phyloP scores from a whole-genome alignment of 2,888 invertebrate genomes.

The Auanema sp. region DNA sequence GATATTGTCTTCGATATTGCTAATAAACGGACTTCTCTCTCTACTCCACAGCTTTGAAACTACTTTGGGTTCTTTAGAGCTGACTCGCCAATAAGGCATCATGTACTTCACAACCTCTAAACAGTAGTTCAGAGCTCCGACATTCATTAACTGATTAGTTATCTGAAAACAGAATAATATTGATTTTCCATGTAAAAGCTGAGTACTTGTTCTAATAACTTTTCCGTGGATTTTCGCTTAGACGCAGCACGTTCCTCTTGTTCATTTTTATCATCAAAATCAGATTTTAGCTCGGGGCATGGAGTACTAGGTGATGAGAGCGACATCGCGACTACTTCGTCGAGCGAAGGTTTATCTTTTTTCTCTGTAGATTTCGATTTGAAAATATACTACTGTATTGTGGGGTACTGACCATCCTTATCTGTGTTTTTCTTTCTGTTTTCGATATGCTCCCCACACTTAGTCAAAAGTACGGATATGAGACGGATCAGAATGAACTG shows the following conservation, averaged over 20 bases:
- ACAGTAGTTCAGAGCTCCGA: constrained; percentile 5
- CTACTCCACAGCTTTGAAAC: not conserved
- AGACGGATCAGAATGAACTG: constrained; percentile 19
- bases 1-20: not conserved
- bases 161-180: not conserved
- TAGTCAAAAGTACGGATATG: constrained; percentile 15
- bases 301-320: not conserved
- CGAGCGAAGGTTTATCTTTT: constrained; percentile 5
- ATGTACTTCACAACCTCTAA: constrained; percentile 1
- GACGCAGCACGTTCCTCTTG: not conserved
- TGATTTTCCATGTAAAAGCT: no score
- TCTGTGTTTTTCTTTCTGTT: constrained; percentile 8
- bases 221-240: constrained; percentile 9
- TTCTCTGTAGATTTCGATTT: constrained; percentile 7
- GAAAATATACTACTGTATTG: not conserved
- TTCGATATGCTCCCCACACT: constrained; percentile 16
- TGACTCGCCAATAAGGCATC: not conserved
- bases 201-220: constrained; percentile 9
- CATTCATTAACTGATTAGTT: constrained; percentile 5
- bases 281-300: no score
- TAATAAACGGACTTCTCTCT: not conserved
- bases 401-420: not conserved
- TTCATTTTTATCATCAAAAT: not conserved
- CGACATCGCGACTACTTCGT: not conserved
- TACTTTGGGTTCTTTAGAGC: not conserved